Base-by-base conservation (phyloP, 1,140 invertebrate genomes). In the Globodera rostochiensis region DNA sequence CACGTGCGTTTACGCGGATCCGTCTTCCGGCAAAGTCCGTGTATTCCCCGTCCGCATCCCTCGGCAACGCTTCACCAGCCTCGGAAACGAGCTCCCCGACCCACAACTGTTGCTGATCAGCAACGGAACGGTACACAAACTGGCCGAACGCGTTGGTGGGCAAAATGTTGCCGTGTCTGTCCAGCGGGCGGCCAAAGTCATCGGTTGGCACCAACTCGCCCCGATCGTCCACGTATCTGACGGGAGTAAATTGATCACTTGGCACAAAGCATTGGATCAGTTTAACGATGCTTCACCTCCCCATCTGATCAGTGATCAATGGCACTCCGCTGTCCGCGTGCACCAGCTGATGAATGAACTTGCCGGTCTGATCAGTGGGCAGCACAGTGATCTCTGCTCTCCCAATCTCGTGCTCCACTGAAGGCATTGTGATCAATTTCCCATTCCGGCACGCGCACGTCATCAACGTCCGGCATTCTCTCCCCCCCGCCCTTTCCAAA, bases 331-430 rank as follows among this genome's bases (percentile, higher is more conserved):
- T 78, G 49, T 86, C 50, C 13, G 64, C 46, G 53, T 80, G 73
- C 47, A 86, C 71, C 13, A 86, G 9, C 45, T 81, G 80, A 82
- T 82, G 74, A 19, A 82, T 82, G 60, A 82, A 82, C 45, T 64
- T 71, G 21, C 87, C 87, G 64, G 82, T 73, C 25, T 66, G 73
- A 80, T 87, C 84, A 45, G 85, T 90, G n/a, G 87, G 85, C 53
- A 88, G 79, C 57, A 60, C 57, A 5, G 82, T 73, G 21, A 78
- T 78, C n/a, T 78, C 60, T 21, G 75, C 82, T 25, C 50, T n/a
- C 6, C 79, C 80, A 25, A 85, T 70, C 7, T 77, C 57, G 36
- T 67, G 50, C n/a, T 83, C 74, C 6, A 19, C 9, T 67, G 11
- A 7, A 75, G 1, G 53, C 60, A 75, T 67, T 75, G 49, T 19